Percentiles rank a stretch among this genome's conserved stretches.
phyloP scores from a whole-genome alignment of 2,113 vertebrate species.

The Monarcha castaneiventris region DNA sequence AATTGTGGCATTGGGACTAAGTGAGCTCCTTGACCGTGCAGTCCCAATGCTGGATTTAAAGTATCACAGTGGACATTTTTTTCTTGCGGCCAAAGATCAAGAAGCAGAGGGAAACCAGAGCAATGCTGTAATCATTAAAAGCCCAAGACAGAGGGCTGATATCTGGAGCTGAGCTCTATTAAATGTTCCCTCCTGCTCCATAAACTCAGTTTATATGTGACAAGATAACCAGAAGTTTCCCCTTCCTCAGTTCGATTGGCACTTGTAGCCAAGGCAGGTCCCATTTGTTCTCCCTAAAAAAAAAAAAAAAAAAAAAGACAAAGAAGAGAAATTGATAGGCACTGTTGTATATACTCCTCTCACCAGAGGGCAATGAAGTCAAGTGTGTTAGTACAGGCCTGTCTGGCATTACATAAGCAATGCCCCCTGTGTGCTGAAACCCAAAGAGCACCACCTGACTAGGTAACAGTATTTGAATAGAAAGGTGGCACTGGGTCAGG shows the following conservation, averaged over 20 bases:
- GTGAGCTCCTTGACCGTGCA: neutral
- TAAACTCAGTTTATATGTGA: neutral
- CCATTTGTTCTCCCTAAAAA: neutral
- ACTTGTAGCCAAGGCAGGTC: neutral
- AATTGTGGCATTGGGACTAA: neutral
- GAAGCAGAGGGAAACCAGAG: neutral
- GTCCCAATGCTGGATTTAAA: neutral
- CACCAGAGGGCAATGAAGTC: slow-evolving; percentile 57
- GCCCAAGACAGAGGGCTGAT: neutral
- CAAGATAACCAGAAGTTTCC: neutral
- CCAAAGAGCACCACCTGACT: slow-evolving; percentile 4
- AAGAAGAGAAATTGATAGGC: neutral
- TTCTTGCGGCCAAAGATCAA: neutral
- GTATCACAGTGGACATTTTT: neutral
- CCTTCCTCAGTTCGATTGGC: neutral
- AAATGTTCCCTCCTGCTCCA: neutral
- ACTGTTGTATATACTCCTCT: slow-evolving; percentile 20
- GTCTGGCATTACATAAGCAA: neutral
- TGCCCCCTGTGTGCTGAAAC: neutral
- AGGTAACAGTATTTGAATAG: neutral
- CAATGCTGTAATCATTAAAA: neutral
- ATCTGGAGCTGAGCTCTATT: neutral
- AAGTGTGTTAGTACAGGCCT: neutral
- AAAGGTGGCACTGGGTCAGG: slow-evolving; percentile 35
- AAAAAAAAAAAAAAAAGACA: neutral